Conservation (phyloP, 2,113 vertebrate genomes). For the Leucopternis melanops region DNA sequence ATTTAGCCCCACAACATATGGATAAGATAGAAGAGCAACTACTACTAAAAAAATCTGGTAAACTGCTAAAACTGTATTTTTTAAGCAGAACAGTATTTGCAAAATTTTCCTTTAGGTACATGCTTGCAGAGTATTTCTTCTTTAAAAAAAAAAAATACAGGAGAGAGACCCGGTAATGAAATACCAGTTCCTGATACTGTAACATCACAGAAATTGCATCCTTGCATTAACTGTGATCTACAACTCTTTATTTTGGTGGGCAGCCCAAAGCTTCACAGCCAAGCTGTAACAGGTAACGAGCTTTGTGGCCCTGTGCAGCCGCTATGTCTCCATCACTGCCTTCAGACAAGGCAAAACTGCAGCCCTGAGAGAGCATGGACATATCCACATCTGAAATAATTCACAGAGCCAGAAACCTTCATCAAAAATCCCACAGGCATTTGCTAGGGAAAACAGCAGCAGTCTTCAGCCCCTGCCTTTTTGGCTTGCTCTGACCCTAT, state of each 20-base stretch:
- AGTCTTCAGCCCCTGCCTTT: not conserved
- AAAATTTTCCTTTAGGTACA: not conserved
- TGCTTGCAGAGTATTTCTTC: not conserved
- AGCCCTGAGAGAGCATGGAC: not conserved
- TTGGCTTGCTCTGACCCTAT: not conserved
- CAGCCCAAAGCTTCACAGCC: not conserved
- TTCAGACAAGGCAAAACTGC: not conserved
- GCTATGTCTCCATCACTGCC: not conserved
- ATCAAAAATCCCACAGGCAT: not conserved
- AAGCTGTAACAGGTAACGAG: not conserved
- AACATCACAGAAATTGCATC: not conserved
- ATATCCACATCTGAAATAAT: not conserved
- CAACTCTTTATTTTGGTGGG: not conserved
- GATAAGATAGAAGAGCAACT: not conserved
- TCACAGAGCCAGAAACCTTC: not conserved
- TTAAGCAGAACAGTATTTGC: not conserved
- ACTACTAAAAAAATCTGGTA: not conserved
- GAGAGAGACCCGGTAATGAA: not conserved
- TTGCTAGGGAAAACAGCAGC: not conserved
- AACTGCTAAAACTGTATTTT: not conserved
- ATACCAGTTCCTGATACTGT: not conserved
- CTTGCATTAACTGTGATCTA: not conserved
- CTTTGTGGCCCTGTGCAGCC: not conserved
- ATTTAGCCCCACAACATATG: not conserved
- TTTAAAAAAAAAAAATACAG: not conserved